These are phyloP conservation scores for Hirudo medicinalis DNA, from an alignment of 1,140 invertebrate genomes.

Conservation along the genomic window DNA sequence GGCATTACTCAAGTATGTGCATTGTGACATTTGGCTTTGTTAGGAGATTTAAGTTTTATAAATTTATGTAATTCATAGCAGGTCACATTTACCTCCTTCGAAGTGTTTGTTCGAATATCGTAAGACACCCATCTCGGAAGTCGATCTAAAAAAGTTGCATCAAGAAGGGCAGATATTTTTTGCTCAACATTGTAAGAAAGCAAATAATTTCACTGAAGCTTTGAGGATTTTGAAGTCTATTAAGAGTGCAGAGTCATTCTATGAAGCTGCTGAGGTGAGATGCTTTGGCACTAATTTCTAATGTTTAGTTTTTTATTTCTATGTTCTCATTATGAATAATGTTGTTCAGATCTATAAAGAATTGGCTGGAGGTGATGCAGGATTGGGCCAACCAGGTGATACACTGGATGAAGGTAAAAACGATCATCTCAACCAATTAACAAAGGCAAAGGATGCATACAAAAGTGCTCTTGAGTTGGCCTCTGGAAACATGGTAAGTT, in stretches of 20 bases:
- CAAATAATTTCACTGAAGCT: not conserved
- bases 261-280: not conserved
- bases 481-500: not conserved
- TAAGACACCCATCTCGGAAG: not conserved
- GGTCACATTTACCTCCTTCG: not conserved
- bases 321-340: not conserved
- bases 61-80: not conserved
- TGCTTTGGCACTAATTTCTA: not conserved
- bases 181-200: not conserved
- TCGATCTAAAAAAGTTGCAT: not conserved
- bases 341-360: constrained; percentile 1
- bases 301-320: not conserved
- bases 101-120: not conserved
- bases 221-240: not conserved
- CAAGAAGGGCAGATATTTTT: not conserved
- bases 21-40: not conserved
- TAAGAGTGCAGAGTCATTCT: not conserved
- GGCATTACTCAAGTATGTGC: not conserved
- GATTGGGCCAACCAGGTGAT: not conserved
- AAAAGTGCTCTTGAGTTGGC: not conserved
- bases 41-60: not conserved
- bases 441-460: constrained; percentile 2
- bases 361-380: not conserved
- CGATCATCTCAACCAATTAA: not conserved
- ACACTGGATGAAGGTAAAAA: not conserved